These are phyloP conservation scores for Apodemia mormo DNA, from an alignment of 2,888 invertebrate species.

Conservation along the genomic window DNA sequence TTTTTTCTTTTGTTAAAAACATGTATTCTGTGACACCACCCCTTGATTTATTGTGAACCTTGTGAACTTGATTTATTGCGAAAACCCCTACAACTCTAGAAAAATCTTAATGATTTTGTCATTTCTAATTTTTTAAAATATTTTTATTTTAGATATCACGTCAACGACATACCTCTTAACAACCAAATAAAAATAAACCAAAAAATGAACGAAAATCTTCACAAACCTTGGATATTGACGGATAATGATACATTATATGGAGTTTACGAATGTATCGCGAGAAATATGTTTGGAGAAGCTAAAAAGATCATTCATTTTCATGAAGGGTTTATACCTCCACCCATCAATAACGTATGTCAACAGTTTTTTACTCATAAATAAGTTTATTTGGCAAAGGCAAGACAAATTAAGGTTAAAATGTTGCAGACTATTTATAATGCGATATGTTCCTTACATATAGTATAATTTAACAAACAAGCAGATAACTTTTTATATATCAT, in stretches of 20 bases:
- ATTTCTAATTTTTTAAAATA: no score
- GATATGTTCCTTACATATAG: no score
- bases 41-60: no score
- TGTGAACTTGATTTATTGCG: no score
- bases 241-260: slow-evolving; percentile 53
- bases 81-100: no score
- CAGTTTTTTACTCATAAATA: not conserved
- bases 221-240: slow-evolving; percentile 42
- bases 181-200: slow-evolving; percentile 47
- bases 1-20: no score
- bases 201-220: slow-evolving; percentile 40
- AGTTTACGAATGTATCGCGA: slow-evolving; percentile 55
- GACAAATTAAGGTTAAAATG: no score
- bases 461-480: slow-evolving; percentile 24
- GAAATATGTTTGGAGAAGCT: slow-evolving; percentile 52
- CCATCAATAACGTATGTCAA: slow-evolving; percentile 53
- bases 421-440: no score
- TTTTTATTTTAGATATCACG: slow-evolving; percentile 43
- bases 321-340: slow-evolving; percentile 55
- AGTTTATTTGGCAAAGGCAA: no score
- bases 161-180: slow-evolving; percentile 42
- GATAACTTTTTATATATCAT: no score
- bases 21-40: no score
- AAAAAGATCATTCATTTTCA: slow-evolving; percentile 50
- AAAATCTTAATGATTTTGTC: no score